Evolutionary conservation across 2,113 vertebrate genomes (phyloP), one percentile per base, ranked within the genome.

Genomic region (Xiphophorus couchianus): DNA sequence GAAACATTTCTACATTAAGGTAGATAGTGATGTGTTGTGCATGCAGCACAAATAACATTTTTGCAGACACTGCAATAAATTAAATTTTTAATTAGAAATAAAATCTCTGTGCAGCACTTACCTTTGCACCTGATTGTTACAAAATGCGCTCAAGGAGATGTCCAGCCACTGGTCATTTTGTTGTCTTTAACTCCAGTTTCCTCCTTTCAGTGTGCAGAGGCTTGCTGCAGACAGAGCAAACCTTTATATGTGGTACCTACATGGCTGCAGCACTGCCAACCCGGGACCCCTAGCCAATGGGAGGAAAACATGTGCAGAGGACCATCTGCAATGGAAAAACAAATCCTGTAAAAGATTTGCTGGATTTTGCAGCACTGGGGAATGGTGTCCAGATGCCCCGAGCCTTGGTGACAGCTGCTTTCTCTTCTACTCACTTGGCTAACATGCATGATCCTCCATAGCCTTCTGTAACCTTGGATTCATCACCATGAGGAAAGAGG

Each of bases 291-390:
- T 69, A 83, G 80, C 92, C 93, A 94, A 94, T 94, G 79, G 61
- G 84, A 91, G 76, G 84, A 83, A 91, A 94, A 90, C 92, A 88
- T 91, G 89, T 93, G 92, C 93, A 89, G 70, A 73, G 84, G 87
- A 87, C 91, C 93, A 94, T 94, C 93, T 95, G 94, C 84, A 94
- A 88, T 86, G 94, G 93, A 94, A 94, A 94, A 94, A 93, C 83
- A 93, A 94, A 95, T 94, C 93, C 92, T 83, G 84, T 94, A 90
- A 93, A 90, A 93, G 90, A 91, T 91, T 92, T 88, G 78, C 77
- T 92, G 86, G 92, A 92, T 91, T 93, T 92, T 82, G 70, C 82
- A 82, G 86, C 69, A 72, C 11, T 51, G 44, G 81, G 74, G 80
- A 86, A 84, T 84, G 71, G 77, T 72, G 89, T 86, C 89, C 93